These are phyloP conservation scores for Drosophila helvetica DNA, from an alignment of 2,888 invertebrate species.

Conservation along the genomic window DNA sequence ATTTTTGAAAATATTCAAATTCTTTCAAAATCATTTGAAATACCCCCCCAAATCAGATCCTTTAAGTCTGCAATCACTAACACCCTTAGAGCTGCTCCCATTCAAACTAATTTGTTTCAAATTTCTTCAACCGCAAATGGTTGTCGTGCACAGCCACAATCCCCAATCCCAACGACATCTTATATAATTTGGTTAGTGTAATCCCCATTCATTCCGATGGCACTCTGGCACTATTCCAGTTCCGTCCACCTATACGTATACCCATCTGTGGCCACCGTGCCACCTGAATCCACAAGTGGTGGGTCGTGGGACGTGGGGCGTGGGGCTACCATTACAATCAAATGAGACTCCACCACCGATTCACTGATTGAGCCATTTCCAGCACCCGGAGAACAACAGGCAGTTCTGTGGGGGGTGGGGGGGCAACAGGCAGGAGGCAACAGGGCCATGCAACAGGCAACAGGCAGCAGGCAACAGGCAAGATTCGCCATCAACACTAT, in stretches of 20 bases:
- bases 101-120: not conserved
- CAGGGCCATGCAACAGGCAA: constrained; percentile 34
- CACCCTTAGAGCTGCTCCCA: not conserved
- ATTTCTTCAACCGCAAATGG: not conserved
- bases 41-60: not conserved
- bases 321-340: constrained; percentile 72
- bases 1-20: too few species aligned
- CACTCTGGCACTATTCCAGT: not conserved
- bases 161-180: constrained; percentile 11
- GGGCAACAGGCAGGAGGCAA: constrained; percentile 47
- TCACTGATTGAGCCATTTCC: constrained; percentile 74
- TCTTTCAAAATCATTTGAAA: too few species aligned
- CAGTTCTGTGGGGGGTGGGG: not conserved
- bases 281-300: constrained; percentile 71
- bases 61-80: too few species aligned
- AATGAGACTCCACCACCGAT: constrained; percentile 67
- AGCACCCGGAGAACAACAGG: constrained; percentile 25
- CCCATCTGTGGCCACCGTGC: not conserved
- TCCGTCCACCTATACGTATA: not conserved
- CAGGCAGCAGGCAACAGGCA: constrained; percentile 55
- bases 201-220: constrained; percentile 27
- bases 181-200: constrained; percentile 44
- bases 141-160: not conserved
- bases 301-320: not conserved
- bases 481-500: constrained; percentile 34